A percentile compares a stretch with the other conserved stretches of the same genome.
These are phyloP conservation scores for Ammodytes marinus DNA, from an alignment of 2,113 vertebrate genomes.

Conservation along the genomic window DNA sequence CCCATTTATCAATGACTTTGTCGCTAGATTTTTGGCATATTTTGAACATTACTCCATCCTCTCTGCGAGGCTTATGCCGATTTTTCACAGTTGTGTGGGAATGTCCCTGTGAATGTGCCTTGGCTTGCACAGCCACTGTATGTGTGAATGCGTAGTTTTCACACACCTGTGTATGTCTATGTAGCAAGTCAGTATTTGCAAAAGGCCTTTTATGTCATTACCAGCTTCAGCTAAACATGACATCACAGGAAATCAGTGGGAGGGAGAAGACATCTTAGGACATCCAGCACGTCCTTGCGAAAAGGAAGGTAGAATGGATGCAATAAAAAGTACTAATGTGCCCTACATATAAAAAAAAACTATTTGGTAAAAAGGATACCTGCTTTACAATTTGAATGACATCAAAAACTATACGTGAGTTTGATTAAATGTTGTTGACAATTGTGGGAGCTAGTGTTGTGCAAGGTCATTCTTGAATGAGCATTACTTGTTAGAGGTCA, in stretches of 20 bases:
- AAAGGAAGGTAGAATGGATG: not conserved
- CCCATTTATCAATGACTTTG: not conserved
- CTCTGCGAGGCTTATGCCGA: conserved; percentile 2
- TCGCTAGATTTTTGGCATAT: conserved; percentile 39
- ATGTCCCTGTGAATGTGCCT: conserved; percentile 67
- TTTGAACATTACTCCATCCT: conserved; percentile 16
- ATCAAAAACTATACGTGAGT: no score
- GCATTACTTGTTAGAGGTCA: not conserved
- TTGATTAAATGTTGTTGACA: no score
- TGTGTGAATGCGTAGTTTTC: conserved; percentile 55
- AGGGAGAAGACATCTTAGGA: conserved; percentile 1
- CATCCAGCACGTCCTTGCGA: not conserved
- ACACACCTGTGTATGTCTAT: conserved; percentile 52
- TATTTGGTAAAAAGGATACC: no score
- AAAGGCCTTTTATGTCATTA: conserved; percentile 21
- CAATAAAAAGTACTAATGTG: not conserved
- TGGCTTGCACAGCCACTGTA: conserved; percentile 32
- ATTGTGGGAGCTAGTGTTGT: not conserved
- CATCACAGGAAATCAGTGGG: conserved; percentile 1
- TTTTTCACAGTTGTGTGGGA: conserved; percentile 69
- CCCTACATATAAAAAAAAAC: not conserved
- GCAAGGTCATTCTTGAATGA: not conserved
- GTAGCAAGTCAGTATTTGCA: conserved; percentile 35
- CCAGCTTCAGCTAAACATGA: conserved; percentile 17
- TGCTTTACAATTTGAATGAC: no score